Percentiles rank a stretch among this genome's conserved stretches.
These are phyloP conservation scores for Synergus gifuensis DNA, from an alignment of 2,888 invertebrate species.

Conservation along the genomic window DNA sequence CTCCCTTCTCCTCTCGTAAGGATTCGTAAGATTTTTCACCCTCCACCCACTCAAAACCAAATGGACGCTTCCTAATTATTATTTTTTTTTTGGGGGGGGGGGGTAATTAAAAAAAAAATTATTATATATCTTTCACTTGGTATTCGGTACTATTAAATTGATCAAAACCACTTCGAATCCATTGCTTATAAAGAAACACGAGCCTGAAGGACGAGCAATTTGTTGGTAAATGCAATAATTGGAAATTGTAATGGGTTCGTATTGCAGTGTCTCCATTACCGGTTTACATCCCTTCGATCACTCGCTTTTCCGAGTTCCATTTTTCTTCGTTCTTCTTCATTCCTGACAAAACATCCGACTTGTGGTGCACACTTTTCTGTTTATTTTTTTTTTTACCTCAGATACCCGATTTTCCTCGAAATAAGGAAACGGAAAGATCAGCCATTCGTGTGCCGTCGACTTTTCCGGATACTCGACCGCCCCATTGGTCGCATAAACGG, in stretches of 20 bases:
- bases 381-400: not conserved
- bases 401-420: slow-evolving; percentile 47
- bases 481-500: slow-evolving; percentile 50
- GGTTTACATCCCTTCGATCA: slow-evolving; percentile 57
- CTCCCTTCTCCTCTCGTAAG: no score
- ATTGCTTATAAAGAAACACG: not conserved
- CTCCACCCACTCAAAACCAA: no score
- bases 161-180: not conserved
- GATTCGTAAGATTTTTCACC: no score
- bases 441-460: slow-evolving; percentile 36
- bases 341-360: slow-evolving; percentile 49
- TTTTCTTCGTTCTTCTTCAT: slow-evolving; percentile 42
- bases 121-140: no score
- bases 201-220: slow-evolving; percentile 65
- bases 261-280: slow-evolving; percentile 69
- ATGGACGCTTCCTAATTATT: no score
- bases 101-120: no score
- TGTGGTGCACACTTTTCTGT: not conserved
- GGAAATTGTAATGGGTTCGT: slow-evolving; percentile 73
- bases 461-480: slow-evolving; percentile 48
- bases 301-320: slow-evolving; percentile 46
- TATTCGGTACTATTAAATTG: no score
- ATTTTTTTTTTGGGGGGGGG: no score
- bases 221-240: slow-evolving; percentile 75
- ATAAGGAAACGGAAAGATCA: slow-evolving; percentile 51